Percentiles rank a stretch among this genome's conserved stretches.
phyloP scores from a whole-genome alignment of 2,797 vertebrate species.

The Megalops cyprinoides region DNA sequence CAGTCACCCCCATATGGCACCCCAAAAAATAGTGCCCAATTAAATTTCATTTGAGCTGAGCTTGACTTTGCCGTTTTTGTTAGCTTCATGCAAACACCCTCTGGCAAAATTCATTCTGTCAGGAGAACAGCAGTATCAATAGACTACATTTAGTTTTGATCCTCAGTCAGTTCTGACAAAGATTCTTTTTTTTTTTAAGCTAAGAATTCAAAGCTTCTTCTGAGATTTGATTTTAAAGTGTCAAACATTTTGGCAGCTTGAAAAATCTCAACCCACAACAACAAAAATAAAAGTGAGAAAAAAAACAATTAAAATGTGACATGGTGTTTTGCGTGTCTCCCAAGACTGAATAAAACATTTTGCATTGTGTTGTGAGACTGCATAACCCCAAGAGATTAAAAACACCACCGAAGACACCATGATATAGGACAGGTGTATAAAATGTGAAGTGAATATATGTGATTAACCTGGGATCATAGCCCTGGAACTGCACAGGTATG shows the following conservation, averaged over 20 bases:
- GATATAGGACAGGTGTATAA: neutral
- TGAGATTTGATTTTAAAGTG: neutral
- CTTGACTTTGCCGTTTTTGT: conserved; percentile 38
- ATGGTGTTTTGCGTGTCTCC: neutral
- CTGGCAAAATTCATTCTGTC: conserved; percentile 32
- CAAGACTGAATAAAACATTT: neutral
- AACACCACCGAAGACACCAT: neutral
- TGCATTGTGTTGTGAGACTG: neutral
- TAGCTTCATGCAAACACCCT: conserved; percentile 33
- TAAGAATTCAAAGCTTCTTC: neutral
- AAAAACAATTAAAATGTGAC: neutral
- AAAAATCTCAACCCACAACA: neutral
- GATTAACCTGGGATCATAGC: neutral
- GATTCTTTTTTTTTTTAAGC: neutral
- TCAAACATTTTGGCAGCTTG: neutral
- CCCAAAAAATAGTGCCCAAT: conserved; percentile 32
- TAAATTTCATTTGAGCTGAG: conserved; percentile 33
- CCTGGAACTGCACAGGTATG: neutral
- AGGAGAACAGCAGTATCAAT: conserved; percentile 29
- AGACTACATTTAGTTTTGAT: conserved; percentile 23
- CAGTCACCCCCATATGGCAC: neutral
- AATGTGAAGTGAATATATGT: neutral
- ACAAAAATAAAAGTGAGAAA: neutral
- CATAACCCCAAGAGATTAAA: neutral
- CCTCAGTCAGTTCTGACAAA: conserved; percentile 28